Conservation (phyloP, 2,888 invertebrate species). For the Drosophila mimica region DNA sequence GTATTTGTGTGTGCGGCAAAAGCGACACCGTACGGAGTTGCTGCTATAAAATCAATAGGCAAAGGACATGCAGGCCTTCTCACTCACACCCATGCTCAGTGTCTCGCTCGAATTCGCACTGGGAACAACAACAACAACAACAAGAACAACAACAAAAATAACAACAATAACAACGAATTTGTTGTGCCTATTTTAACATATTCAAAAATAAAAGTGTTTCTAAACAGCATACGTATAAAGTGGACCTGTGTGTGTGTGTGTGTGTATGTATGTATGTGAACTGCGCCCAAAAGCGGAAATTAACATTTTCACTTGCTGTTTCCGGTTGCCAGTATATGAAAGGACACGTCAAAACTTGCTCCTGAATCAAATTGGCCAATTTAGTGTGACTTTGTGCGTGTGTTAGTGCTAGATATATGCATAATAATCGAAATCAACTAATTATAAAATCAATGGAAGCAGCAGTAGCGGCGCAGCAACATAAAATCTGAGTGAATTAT, state of each 20-base stretch:
- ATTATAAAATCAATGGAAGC: constrained; percentile 52
- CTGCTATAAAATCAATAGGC: constrained; percentile 72
- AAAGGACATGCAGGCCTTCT: constrained; percentile 55
- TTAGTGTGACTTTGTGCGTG: constrained; percentile 19
- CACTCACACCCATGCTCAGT: constrained; percentile 25
- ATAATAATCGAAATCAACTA: constrained; percentile 36
- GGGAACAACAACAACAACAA: constrained; percentile 23
- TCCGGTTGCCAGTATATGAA: constrained; percentile 63
- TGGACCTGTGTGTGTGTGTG: constrained; percentile 2
- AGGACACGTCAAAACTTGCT: constrained; percentile 20
- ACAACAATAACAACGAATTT: constrained; percentile 17
- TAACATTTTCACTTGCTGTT: constrained; percentile 77
- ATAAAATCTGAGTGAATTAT: constrained; percentile 18
- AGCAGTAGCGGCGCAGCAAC: constrained; percentile 5
- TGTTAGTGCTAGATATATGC: constrained; percentile 24
- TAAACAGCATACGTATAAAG: constrained; percentile 28
- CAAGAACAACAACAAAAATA: constrained; percentile 20
- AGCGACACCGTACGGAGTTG: constrained; percentile 45
- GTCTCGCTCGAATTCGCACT: constrained; percentile 34
- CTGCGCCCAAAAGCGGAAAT: constrained; percentile 76
- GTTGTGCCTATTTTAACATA: constrained; percentile 63
- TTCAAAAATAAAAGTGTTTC: constrained; percentile 21
- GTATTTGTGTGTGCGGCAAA: constrained; percentile 29
- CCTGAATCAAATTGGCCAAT: constrained; percentile 32
- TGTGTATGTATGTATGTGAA: constrained; percentile 27